Base-by-base conservation (phyloP, 2,797 vertebrate genomes). In the Lacerta agilis region DNA sequence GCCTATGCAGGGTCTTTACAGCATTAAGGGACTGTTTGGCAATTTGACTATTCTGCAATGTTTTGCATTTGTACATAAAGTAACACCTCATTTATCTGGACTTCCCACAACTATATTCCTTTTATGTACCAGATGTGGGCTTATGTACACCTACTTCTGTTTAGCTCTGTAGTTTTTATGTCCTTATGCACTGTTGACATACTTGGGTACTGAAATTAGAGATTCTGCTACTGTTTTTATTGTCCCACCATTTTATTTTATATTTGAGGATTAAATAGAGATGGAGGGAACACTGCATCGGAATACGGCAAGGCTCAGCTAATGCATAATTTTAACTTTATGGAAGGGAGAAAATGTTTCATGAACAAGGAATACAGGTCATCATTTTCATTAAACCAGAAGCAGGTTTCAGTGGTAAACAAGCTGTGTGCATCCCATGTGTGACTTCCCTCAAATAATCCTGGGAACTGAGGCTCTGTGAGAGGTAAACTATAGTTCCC, bases 71-170 rank as follows among this genome's bases (percentile, higher is more conserved):
- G 55, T 76, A 85, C 76, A 85, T 76, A 85, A 76, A 27, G 33
- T 75, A 58, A 64, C 83, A 43, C 72, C 36, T 85, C 36, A 85
- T 85, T 85, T 85, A 76, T 85, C 76, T 76, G 72, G 83, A 76
- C 72, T 64, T 64, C 20, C 83, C 27, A 43, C 55, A 76, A 72
- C 38, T 55, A 85, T 43, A 64, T 85, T 64, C 83, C 36, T 76
- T 43, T 85, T 61, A 73, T 83, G 11, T 72, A 36, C 18, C 49
- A 61, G 72, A 85, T 85, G 55, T 20, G 25, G n/a, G 58, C 71
- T 84, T 58, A 73, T 61, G 49, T 41, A 58, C 49, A 61, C 8
- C 13, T 49, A 29, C 49, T 83, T 83, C 43, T 71, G 18, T 43
- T 84, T 29, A 64, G 25, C 18, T 20, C 72, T 64, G 38, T 66